These are phyloP conservation scores for Galemys pyrenaicus DNA, from an alignment of 2,113 vertebrate species.

Conservation along the genomic window DNA sequence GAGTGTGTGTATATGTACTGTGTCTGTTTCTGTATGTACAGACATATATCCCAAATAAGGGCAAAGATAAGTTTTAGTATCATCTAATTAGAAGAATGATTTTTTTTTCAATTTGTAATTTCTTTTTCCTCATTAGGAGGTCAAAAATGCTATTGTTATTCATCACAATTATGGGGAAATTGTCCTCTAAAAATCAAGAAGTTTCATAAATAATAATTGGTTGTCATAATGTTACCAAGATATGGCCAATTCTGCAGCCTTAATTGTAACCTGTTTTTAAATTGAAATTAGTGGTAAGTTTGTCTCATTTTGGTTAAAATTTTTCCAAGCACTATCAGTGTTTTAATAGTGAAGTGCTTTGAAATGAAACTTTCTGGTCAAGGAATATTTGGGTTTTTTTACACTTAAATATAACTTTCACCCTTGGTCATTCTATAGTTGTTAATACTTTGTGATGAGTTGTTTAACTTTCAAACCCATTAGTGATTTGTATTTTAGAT, in stretches of 20 bases:
- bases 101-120: background rate
- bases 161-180: background rate
- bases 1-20: background rate
- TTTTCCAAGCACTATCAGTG: background rate
- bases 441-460: background rate
- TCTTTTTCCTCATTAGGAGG: background rate
- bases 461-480: slow-evolving; percentile 7
- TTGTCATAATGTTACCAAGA: background rate
- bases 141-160: slow-evolving; percentile 15
- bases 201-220: background rate
- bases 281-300: background rate
- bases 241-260: background rate
- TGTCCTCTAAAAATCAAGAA: background rate
- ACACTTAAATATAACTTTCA: background rate
- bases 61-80: background rate
- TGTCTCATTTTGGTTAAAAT: background rate
- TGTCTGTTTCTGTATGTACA: background rate
- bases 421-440: background rate
- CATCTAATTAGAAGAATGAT: background rate
- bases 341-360: background rate
- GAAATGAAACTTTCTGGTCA: background rate
- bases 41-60: background rate
- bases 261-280: background rate
- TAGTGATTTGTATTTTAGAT: slow-evolving; percentile 4
- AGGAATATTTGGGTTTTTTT: background rate